phyloP scores from a whole-genome alignment of 64 coral and sea anemone species.

The Astreopora myriophthalma region DNA sequence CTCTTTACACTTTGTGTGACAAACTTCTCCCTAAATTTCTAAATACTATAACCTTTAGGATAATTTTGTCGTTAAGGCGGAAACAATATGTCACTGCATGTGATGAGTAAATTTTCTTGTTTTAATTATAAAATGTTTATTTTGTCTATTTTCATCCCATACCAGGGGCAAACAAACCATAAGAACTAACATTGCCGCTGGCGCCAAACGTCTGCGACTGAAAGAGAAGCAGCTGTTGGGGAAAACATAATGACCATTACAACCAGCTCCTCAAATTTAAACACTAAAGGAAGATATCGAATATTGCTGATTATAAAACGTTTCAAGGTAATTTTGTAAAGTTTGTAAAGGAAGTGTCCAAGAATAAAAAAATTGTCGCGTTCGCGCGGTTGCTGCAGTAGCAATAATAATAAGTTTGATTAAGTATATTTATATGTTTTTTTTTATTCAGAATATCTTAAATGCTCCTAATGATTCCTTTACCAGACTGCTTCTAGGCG shows the following conservation, averaged over 20 bases:
- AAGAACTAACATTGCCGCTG: background rate
- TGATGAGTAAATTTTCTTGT: background rate
- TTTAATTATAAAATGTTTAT: constrained; percentile 36
- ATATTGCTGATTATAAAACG: background rate
- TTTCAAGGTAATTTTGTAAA: background rate
- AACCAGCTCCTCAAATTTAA: background rate
- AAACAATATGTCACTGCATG: background rate
- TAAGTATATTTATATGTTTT: too few species aligned
- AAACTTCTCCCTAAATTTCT: background rate
- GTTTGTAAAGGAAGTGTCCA: background rate
- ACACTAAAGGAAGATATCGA: background rate
- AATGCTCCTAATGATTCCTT: too few species aligned
- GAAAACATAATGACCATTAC: background rate
- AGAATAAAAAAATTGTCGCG: too few species aligned
- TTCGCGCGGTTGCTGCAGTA: too few species aligned
- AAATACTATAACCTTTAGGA: background rate
- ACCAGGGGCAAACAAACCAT: background rate
- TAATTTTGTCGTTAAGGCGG: background rate
- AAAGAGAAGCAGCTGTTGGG: background rate
- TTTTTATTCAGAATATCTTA: too few species aligned
- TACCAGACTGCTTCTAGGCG: too few species aligned
- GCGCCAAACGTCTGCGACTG: background rate
- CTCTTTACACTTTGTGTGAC: too few species aligned
- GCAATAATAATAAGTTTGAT: too few species aligned
- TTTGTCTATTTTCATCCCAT: background rate